A percentile compares a stretch with the other conserved stretches of the same genome.
Evolutionary conservation across 2,797 vertebrate genomes (phyloP).

Genomic region (Sarcophilus harrisii): DNA sequence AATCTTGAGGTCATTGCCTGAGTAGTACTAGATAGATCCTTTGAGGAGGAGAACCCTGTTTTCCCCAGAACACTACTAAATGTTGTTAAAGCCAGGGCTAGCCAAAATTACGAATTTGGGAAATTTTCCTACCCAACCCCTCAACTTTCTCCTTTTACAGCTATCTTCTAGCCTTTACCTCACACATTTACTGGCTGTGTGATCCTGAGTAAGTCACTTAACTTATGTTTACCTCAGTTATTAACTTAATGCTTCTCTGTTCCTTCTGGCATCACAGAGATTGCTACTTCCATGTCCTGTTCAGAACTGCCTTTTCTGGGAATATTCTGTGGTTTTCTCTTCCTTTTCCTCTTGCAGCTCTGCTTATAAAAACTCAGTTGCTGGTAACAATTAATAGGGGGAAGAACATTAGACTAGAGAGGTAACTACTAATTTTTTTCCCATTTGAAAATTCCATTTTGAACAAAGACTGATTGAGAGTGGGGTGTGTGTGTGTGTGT

Average conservation of each 20-base stretch:
- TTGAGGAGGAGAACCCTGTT: not conserved
- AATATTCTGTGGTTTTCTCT: not conserved
- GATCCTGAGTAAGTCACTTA: not conserved
- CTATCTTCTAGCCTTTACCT: not conserved
- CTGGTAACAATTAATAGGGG: not conserved
- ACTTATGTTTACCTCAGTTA: not conserved
- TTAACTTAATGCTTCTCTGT: not conserved
- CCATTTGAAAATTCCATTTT: not conserved
- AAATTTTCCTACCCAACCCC: constrained; percentile 24
- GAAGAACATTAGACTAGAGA: not conserved
- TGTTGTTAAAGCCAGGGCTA: not conserved
- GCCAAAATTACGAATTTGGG: constrained; percentile 4
- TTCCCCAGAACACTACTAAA: not conserved
- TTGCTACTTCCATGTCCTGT: not conserved
- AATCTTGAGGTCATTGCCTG: not conserved
- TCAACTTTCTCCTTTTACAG: not conserved
- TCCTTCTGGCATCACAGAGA: not conserved
- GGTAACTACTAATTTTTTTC: not conserved
- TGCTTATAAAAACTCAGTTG: not conserved
- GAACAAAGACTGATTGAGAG: not conserved
- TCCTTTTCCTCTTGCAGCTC: not conserved
- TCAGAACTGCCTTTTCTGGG: not conserved
- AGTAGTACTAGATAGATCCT: not conserved
- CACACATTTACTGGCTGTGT: not conserved
- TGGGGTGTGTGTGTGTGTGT: not conserved